Evolutionary conservation across 2,113 vertebrate genomes (phyloP).

Genomic region (Proteles cristata): DNA sequence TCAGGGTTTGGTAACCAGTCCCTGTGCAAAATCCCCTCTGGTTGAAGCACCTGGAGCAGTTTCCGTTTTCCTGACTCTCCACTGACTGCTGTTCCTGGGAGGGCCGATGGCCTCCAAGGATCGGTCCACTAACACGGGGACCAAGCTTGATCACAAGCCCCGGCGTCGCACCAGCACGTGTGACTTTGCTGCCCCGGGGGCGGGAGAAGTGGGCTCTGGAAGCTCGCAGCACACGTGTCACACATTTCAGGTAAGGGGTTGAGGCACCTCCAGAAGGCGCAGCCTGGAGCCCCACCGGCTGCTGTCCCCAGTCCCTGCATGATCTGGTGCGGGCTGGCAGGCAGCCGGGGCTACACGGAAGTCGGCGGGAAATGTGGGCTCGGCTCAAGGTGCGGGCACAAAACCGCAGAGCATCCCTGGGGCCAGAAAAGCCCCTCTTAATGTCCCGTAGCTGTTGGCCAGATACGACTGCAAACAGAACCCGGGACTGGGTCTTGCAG

Average conservation of each 20-base stretch:
- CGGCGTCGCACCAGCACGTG: fast-evolving
- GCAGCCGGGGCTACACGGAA: too few relatives aligned
- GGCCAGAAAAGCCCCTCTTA: constrained; percentile 54
- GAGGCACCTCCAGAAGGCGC: neutral
- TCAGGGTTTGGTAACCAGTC: neutral
- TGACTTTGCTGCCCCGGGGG: neutral
- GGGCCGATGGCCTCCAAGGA: neutral
- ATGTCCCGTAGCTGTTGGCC: neutral
- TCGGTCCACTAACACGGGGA: neutral
- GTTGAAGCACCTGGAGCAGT: neutral
- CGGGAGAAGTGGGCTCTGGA: neutral
- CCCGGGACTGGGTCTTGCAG: neutral
- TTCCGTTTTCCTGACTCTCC: neutral
- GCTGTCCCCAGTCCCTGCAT: fast-evolving
- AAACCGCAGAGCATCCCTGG: neutral
- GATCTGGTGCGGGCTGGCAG: too few relatives aligned
- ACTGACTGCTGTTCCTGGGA: neutral
- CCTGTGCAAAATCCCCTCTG: too few relatives aligned
- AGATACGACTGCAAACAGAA: neutral
- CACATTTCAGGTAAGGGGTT: too few relatives aligned
- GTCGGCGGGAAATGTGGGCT: neutral
- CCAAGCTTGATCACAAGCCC: neutral
- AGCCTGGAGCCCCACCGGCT: neutral
- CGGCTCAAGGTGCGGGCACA: neutral
- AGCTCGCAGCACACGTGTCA: neutral